These are phyloP conservation scores for Pipa parva DNA, from an alignment of 2,113 vertebrate genomes.

Conservation along the genomic window DNA sequence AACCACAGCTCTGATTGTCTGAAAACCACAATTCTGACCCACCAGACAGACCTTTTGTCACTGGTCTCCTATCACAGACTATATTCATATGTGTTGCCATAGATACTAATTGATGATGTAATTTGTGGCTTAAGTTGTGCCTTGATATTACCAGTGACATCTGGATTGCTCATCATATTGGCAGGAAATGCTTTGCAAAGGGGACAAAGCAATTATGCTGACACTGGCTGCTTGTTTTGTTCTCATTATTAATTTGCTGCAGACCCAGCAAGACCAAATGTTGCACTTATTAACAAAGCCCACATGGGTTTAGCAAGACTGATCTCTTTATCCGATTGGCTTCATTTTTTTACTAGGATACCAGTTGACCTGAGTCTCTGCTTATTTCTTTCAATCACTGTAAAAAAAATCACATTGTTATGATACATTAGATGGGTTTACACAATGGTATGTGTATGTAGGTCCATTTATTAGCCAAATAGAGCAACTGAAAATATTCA, in stretches of 20 bases:
- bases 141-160: conserved; percentile 9
- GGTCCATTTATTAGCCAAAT: too few species aligned
- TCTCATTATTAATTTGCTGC: conserved; percentile 1
- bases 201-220: conserved; percentile 7
- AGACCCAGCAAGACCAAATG: background rate
- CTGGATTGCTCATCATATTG: conserved; percentile 11
- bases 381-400: too few species aligned
- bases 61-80: conserved; percentile 12
- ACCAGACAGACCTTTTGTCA: background rate
- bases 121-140: conserved; percentile 25
- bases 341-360: background rate
- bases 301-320: background rate
- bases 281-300: background rate
- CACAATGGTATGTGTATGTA: too few species aligned
- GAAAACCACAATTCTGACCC: conserved; percentile 34
- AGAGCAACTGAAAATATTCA: too few species aligned
- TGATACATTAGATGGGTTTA: too few species aligned
- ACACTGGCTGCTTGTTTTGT: conserved; percentile 20
- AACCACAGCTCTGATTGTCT: conserved; percentile 25
- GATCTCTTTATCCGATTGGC: background rate
- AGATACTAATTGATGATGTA: conserved; percentile 39
- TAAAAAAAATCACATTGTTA: too few species aligned
- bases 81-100: conserved; percentile 27
- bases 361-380: too few species aligned
- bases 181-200: conserved; percentile 14